These are phyloP conservation scores for Coleophora flavipennella DNA, from an alignment of 2,888 invertebrate species.

Conservation along the genomic window DNA sequence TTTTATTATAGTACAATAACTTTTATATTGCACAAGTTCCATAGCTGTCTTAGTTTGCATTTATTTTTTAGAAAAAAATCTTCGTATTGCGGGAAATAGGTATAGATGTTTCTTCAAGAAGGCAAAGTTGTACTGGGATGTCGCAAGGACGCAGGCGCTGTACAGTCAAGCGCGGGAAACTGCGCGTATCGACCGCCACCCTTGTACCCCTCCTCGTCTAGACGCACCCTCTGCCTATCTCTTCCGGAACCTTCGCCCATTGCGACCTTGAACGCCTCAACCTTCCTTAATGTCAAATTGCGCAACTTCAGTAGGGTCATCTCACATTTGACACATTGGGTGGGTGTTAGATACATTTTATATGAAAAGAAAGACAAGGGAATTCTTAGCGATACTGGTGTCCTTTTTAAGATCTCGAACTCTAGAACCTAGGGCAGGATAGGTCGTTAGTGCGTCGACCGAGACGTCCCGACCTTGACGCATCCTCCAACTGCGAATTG, in stretches of 20 bases:
- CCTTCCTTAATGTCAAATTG: conserved; percentile 65
- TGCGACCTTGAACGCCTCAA: conserved; percentile 69
- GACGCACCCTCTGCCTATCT: conserved; percentile 61
- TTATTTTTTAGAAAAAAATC: too few species aligned
- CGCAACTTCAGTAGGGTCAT: conserved; percentile 39
- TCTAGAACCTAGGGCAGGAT: conserved; percentile 24
- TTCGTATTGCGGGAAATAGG: conserved; percentile 8
- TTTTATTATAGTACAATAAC: too few species aligned
- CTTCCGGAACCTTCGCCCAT: conserved; percentile 68
- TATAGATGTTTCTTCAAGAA: conserved; percentile 33
- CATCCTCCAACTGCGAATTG: conserved; percentile 43
- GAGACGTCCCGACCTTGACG: conserved; percentile 55
- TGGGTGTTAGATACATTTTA: conserved; percentile 38
- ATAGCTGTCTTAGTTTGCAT: too few species aligned
- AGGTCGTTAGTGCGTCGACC: conserved; percentile 53
- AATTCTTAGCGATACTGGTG: conserved; percentile 15
- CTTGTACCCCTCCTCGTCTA: conserved; percentile 57
- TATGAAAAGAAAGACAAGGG: conserved; percentile 29
- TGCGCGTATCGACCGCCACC: conserved; percentile 64
- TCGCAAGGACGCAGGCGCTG: conserved; percentile 57
- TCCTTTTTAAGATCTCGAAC: conserved; percentile 19
- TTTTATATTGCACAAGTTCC: too few species aligned
- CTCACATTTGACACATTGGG: too few species aligned
- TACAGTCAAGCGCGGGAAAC: conserved; percentile 63
- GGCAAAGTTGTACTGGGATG: conserved; percentile 34